Conservation (phyloP, 2,888 invertebrate genomes). For the Troides helena region DNA sequence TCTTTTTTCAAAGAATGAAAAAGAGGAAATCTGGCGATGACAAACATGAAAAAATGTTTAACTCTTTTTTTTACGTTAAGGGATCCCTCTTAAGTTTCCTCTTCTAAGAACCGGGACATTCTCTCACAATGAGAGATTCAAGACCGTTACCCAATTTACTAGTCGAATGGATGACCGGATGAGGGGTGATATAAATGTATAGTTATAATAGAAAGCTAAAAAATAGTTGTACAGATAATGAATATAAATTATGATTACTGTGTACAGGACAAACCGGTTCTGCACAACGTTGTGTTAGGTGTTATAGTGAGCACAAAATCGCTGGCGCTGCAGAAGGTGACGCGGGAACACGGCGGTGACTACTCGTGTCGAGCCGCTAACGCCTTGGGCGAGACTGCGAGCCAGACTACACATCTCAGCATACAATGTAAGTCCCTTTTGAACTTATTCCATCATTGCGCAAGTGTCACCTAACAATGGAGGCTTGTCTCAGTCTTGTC, state of each 20-base stretch:
- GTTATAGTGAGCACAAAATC: constrained; percentile 94
- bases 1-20: too few relatives aligned
- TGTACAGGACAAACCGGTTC: constrained; percentile 85
- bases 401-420: constrained; percentile 86
- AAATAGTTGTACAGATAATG: too few relatives aligned
- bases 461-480: not conserved
- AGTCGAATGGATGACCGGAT: too few relatives aligned
- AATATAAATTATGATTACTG: constrained; percentile 18
- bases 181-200: too few relatives aligned
- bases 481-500: not conserved
- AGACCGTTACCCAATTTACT: too few relatives aligned
- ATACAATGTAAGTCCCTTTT: constrained; percentile 87
- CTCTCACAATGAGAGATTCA: too few relatives aligned
- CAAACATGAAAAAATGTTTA: too few relatives aligned
- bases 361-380: constrained; percentile 93
- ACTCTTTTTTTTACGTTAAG: too few relatives aligned
- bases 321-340: constrained; percentile 91
- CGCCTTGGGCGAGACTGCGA: constrained; percentile 89
- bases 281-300: constrained; percentile 90
- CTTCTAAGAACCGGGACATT: too few relatives aligned
- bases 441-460: not conserved
- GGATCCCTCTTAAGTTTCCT: too few relatives aligned
- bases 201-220: not conserved
- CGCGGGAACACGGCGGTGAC: constrained; percentile 89
- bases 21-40: too few relatives aligned